These are phyloP conservation scores for Forbesichthys papilliferus DNA, from an alignment of 2,113 vertebrate genomes.

Conservation along the genomic window DNA sequence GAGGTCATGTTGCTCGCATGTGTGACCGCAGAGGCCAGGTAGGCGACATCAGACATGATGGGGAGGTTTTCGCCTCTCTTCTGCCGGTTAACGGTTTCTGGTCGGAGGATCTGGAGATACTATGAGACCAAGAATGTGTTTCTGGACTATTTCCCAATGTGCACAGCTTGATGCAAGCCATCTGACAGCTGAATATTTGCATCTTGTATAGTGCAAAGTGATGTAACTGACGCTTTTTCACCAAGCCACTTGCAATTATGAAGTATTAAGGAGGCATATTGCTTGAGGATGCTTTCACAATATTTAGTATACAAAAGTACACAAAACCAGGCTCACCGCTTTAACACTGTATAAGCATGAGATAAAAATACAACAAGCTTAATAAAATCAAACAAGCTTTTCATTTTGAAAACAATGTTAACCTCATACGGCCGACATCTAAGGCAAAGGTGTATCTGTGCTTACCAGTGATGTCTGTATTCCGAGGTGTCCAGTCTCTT, in stretches of 20 bases:
- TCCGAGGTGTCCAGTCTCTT: slow-evolving; percentile 17
- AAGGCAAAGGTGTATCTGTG: slow-evolving; percentile 9
- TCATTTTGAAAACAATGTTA: neutral
- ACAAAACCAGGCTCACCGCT: neutral
- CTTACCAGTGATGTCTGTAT: slow-evolving; percentile 31
- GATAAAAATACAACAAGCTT: neutral
- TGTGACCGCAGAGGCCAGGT: slow-evolving; percentile 30
- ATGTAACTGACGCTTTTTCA: no score
- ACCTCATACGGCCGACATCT: neutral
- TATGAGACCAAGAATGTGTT: no score
- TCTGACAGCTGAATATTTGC: no score
- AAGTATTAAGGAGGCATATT: no score
- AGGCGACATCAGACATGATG: slow-evolving; percentile 45
- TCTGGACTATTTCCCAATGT: no score
- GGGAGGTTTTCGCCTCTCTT: neutral
- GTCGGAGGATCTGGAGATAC: neutral
- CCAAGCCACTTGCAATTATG: no score
- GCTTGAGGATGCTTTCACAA: no score
- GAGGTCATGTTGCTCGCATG: neutral
- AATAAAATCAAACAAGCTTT: no score
- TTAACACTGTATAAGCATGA: neutral
- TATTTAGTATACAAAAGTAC: no score
- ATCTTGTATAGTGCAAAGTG: no score
- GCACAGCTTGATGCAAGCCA: no score
- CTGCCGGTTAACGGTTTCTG: neutral